Evolutionary conservation across 1,140 invertebrate genomes (phyloP).

Genomic region (Chironomus striatipennis): DNA sequence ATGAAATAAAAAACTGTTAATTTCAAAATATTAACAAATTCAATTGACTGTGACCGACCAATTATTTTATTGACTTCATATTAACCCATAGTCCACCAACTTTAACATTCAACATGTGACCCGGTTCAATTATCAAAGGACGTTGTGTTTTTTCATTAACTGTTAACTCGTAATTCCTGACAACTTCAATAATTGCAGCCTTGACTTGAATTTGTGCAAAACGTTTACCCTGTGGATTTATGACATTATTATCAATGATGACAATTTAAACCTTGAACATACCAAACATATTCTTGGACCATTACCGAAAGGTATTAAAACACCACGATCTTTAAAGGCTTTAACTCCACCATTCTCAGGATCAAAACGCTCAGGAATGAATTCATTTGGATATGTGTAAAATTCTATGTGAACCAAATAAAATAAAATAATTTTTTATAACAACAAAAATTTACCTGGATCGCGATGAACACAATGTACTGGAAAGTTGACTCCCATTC

Average conservation of each 20-base stretch:
- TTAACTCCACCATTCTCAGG: slow-evolving; percentile 38
- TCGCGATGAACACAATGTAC: slow-evolving; percentile 50
- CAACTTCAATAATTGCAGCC: slow-evolving; percentile 32
- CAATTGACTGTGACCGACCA: no score
- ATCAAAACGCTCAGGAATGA: slow-evolving; percentile 55
- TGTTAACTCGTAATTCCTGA: slow-evolving; percentile 32
- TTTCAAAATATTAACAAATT: no score
- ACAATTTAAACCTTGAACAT: no score
- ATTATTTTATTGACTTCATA: background rate
- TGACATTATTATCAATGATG: no score
- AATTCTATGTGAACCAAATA: slow-evolving; percentile 34
- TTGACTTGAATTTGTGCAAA: slow-evolving; percentile 35
- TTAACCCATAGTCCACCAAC: background rate
- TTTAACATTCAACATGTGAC: background rate
- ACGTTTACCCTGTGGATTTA: slow-evolving; percentile 30
- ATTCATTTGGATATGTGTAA: slow-evolving; percentile 52
- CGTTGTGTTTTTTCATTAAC: slow-evolving; percentile 24
- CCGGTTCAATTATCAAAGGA: background rate
- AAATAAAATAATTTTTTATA: background rate
- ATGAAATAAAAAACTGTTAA: no score
- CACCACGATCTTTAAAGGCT: slow-evolving; percentile 36
- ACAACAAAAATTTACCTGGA: slow-evolving; percentile 32
- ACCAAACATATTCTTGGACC: slow-evolving; percentile 55
- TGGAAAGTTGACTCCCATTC: slow-evolving; percentile 40
- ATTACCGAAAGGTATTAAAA: slow-evolving; percentile 54